phyloP scores from a whole-genome alignment of 2,888 invertebrate genomes.

The Drosophila algonquin region DNA sequence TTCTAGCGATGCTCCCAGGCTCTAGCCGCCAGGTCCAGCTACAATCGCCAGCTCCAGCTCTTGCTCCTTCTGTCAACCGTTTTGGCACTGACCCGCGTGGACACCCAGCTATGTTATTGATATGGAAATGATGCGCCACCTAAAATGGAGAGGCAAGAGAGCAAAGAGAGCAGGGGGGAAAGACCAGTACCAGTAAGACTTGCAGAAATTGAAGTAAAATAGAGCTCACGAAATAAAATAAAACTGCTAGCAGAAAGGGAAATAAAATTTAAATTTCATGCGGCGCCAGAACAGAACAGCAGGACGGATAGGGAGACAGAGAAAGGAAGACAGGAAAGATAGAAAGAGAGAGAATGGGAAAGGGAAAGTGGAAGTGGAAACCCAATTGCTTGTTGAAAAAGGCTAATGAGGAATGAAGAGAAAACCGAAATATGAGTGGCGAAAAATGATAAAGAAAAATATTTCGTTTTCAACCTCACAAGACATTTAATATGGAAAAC shows the following conservation, averaged over 20 bases:
- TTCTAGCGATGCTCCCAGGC: constrained; percentile 50
- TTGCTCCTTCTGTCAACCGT: constrained; percentile 29
- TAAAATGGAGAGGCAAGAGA: constrained; percentile 15
- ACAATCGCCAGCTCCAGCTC: not conserved
- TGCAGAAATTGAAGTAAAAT: constrained; percentile 32
- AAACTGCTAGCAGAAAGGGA: constrained; percentile 36
- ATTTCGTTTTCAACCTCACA: constrained; percentile 10
- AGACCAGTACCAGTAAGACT: constrained; percentile 2
- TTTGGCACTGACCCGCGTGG: constrained; percentile 24
- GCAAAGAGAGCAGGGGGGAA: constrained; percentile 1
- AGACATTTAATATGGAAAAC: not conserved
- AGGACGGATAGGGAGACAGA: constrained; percentile 21
- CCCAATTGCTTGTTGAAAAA: not conserved
- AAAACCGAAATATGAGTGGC: constrained; percentile 17
- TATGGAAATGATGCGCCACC: constrained; percentile 64
- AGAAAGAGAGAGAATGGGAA: not conserved
- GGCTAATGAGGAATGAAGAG: constrained; percentile 25
- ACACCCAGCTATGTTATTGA: constrained; percentile 63
- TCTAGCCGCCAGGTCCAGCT: not conserved
- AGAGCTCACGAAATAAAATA: constrained; percentile 26
- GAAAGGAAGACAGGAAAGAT: too few species aligned
- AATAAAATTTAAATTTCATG: constrained; percentile 46
- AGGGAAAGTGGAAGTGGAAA: not conserved
- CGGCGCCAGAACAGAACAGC: constrained; percentile 30
- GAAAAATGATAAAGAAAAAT: not conserved